Conservation (phyloP, 2,888 invertebrate genomes). For the Lymantria dispar region DNA sequence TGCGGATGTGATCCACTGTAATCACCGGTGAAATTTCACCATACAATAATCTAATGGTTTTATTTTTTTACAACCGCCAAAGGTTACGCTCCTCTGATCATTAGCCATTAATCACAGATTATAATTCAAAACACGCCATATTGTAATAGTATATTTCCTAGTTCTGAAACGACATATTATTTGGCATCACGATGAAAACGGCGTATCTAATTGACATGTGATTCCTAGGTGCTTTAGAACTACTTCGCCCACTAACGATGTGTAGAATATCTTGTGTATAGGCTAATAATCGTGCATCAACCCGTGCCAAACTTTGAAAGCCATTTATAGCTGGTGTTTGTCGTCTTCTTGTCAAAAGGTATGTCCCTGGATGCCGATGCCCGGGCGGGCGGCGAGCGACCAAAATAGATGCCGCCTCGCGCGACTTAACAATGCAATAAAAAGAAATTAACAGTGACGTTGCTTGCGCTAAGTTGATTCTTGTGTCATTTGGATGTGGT, state of each 20-base stretch:
- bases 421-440: conserved; percentile 82
- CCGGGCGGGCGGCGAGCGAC: conserved; percentile 75
- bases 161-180: conserved; percentile 28
- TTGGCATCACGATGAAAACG: conserved; percentile 26
- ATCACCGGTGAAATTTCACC: conserved; percentile 79
- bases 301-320: conserved; percentile 61
- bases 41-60: conserved; percentile 52
- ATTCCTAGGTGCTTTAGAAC: conserved; percentile 18
- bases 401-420: conserved; percentile 72
- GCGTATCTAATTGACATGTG: background rate
- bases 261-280: background rate
- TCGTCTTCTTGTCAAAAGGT: conserved; percentile 75
- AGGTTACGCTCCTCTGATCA: conserved; percentile 71
- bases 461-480: conserved; percentile 77
- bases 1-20: conserved; percentile 75
- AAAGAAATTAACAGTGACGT: conserved; percentile 80
- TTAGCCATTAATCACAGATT: conserved; percentile 64
- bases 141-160: conserved; percentile 61
- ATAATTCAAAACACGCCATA: conserved; percentile 43
- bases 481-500: conserved; percentile 77
- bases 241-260: conserved; percentile 2
- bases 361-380: conserved; percentile 70
- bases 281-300: conserved; percentile 23
- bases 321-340: conserved; percentile 77
- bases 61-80: conserved; percentile 46